phyloP scores from a whole-genome alignment of 2,888 invertebrate species.

The Camptogramma bilineatum region DNA sequence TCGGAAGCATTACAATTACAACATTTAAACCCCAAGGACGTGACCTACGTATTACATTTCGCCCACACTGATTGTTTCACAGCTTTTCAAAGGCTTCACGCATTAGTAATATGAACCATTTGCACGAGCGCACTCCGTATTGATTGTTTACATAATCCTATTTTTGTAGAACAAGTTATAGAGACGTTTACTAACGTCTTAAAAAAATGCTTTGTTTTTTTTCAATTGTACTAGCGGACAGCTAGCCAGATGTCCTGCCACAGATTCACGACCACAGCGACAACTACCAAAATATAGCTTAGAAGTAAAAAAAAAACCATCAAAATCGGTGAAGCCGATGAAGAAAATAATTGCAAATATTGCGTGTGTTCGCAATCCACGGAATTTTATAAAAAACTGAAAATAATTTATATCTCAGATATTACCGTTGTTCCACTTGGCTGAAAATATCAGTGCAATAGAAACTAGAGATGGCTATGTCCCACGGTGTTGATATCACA shows the following conservation, averaged over 20 bases:
- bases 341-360: too few species aligned
- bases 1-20: neutral
- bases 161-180: too few species aligned
- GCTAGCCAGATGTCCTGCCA: too few species aligned
- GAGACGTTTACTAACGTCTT: too few species aligned
- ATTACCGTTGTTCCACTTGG: slow-evolving; percentile 19
- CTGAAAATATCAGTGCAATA: slow-evolving; percentile 20
- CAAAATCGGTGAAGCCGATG: too few species aligned
- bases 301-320: too few species aligned
- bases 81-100: slow-evolving; percentile 13
- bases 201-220: too few species aligned
- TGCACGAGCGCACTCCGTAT: neutral
- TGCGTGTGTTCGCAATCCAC: too few species aligned
- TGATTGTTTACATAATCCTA: neutral
- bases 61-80: slow-evolving; percentile 5
- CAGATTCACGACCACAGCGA: too few species aligned
- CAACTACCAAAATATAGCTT: too few species aligned
- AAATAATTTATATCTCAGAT: slow-evolving; percentile 1
- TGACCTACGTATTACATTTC: slow-evolving; percentile 1
- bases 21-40: slow-evolving; percentile 1
- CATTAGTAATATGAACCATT: slow-evolving; percentile 6
- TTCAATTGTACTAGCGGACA: too few species aligned
- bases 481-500: slow-evolving; percentile 40
- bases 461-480: slow-evolving; percentile 27
- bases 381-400: too few species aligned